Evolutionary conservation across 1,140 invertebrate genomes (phyloP), one percentile per base, ranked within the genome.

Genomic region (Micrasema longulum): DNA sequence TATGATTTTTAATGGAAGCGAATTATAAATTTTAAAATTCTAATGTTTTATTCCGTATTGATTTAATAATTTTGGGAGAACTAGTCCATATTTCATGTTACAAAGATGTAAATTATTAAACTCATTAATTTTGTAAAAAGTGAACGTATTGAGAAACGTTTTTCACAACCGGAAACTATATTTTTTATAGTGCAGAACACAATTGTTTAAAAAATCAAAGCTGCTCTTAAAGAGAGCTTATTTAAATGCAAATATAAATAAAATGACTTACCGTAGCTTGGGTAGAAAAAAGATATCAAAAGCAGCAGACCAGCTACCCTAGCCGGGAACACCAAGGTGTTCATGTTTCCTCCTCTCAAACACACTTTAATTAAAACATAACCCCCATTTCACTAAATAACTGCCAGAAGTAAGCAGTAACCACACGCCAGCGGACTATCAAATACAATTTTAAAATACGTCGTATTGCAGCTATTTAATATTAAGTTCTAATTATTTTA

Each of bases 221-320:
- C n/a, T n/a, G n/a, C n/a, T n/a, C 12, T 4, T 22, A 55, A 55
- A 22, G n/a, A n/a, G n/a, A n/a, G n/a, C n/a, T n/a, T n/a, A n/a
- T n/a, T n/a, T n/a, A n/a, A 45, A 45, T 6, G 60, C 2, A 47
- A 45, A 63, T 43, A 48, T 52, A 22, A 41, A 48, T 16, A 20
- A 53, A 52, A n/a, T 63, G 12, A 72, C 74, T 75, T 67, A 72
- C 74, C 74, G 68, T 72, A 75, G 22, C 68, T 71, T 3, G 74
- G 74, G 47, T 75, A 66, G 43, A 75, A 72, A 41, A 75, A 47
- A 6, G 67, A 72, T 22, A 68, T 38, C 31, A 75, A 50, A 12
- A 75, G 66, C 16, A 75, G 62, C 35, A 75, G 60, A 20, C 55
- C 73, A 22, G 69, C 73, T 14, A 74, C 43, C 48, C 55, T 64